Percentiles rank a stretch among this genome's conserved stretches.
These are phyloP conservation scores for Drosophila mulleri DNA, from an alignment of 2,888 invertebrate species.

Conservation along the genomic window DNA sequence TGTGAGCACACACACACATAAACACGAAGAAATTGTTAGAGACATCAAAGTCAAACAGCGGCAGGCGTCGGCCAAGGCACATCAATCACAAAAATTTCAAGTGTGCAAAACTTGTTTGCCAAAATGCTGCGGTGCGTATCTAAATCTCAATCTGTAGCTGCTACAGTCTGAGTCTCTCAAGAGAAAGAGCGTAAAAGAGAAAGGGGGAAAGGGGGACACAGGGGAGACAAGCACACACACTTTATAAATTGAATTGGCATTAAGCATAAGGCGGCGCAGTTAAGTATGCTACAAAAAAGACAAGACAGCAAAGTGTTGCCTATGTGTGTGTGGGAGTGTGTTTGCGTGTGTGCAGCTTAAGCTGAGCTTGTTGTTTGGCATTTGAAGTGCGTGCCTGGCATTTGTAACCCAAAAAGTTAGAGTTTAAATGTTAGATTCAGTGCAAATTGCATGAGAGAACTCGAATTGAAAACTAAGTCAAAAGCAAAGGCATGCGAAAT, in stretches of 20 bases:
- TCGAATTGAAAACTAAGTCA: background rate
- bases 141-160: constrained; percentile 47
- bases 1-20: constrained; percentile 13
- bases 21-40: constrained; percentile 44
- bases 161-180: background rate
- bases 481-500: constrained; percentile 3
- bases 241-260: constrained; percentile 77
- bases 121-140: constrained; percentile 68
- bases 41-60: constrained; percentile 76
- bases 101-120: constrained; percentile 77
- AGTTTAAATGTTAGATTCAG: constrained; percentile 38
- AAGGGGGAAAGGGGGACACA: background rate
- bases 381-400: constrained; percentile 61
- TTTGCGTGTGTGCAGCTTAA: constrained; percentile 39
- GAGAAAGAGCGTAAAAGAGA: background rate
- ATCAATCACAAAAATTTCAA: constrained; percentile 80
- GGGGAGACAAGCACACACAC: constrained; percentile 29
- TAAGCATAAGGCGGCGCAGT: constrained; percentile 70
- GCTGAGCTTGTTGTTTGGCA: constrained; percentile 61
- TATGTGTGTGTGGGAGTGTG: constrained; percentile 12
- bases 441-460: constrained; percentile 28
- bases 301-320: constrained; percentile 30
- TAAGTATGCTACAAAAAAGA: constrained; percentile 71
- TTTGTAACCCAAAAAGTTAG: constrained; percentile 50
- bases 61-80: constrained; percentile 68